phyloP scores from a whole-genome alignment of 2,888 invertebrate species.

The Neocrepidodera transversa region DNA sequence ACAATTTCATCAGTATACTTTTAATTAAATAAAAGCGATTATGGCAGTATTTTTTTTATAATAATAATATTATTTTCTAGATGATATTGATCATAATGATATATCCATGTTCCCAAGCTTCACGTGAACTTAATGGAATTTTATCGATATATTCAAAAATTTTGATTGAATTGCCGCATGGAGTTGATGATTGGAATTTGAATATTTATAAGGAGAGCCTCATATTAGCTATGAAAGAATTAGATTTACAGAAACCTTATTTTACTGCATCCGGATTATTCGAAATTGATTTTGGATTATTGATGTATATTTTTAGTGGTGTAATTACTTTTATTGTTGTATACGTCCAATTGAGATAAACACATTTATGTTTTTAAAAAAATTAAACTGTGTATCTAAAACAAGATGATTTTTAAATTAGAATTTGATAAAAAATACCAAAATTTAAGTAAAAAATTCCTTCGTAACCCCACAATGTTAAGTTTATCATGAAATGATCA shows the following conservation, averaged over 20 bases:
- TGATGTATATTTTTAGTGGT: conserved; percentile 32
- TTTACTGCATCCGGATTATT: conserved; percentile 35
- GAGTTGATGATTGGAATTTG: conserved; percentile 12
- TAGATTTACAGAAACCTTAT: conserved; percentile 31
- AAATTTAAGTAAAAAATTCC: too few species aligned
- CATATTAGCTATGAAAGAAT: conserved; percentile 17
- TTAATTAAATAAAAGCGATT: too few species aligned
- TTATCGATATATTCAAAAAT: conserved; percentile 22
- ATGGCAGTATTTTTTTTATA: too few species aligned
- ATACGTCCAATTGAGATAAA: conserved; percentile 25
- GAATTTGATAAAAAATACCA: too few species aligned
- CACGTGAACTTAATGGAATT: conserved; percentile 21
- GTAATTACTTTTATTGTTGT: conserved; percentile 29
- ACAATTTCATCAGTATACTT: too few species aligned
- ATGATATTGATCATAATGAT: conserved; percentile 20
- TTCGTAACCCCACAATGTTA: too few species aligned
- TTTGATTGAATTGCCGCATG: conserved; percentile 27
- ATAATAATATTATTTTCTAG: too few species aligned
- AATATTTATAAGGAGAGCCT: conserved; percentile 23
- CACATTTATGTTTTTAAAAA: too few species aligned
- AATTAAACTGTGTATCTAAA: too few species aligned
- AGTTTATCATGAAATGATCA: too few species aligned
- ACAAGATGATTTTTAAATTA: too few species aligned
- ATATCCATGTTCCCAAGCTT: conserved; percentile 21
- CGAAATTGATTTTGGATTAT: conserved; percentile 27